Base-by-base conservation (phyloP, 1,140 invertebrate species). In the Eufriesea mexicana region DNA sequence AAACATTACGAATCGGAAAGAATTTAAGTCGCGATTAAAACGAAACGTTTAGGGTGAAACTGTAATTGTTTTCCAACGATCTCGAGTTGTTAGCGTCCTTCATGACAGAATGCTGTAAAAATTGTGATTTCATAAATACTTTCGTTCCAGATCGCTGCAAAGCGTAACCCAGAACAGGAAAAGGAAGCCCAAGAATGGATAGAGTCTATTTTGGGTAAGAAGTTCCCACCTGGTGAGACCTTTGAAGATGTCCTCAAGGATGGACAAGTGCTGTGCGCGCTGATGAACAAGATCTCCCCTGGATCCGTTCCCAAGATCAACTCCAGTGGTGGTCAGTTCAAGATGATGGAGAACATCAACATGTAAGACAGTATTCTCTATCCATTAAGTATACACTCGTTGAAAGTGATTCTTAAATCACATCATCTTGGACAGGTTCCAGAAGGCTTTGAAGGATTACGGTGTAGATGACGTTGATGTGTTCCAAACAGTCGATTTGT, bases 401-500 rank as follows among this genome's bases (percentile, higher is more conserved):
- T 4, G 25, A 57, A 49, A 2, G 5, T 9, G n/a, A 59, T 25
- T n/a, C 9, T 18, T 42, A 18, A 28, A 28, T 1, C 20, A 54
- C 14, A 5, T 5, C 42, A 54, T 51, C n/a, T 86, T 74, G 54
- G n/a, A 91, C n/a, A 61, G 98, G 88, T 99, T 99, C 94, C 97
- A 98, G 92, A 97, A 97, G 88, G 98, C 98, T 1, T 96, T 97
- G 86, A 96, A 97, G 70, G 96, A 96, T 66, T 98, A 99, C 89
- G 98, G 98, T 16, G 98, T 99, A 6, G 95, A 96, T 14, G 97
- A 98, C 88, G 96, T 97, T 9, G 98, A 99, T 91, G 95, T 98
- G 5, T 99, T 99, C 96, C 98, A 99, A 94, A 98, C 98, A 0
- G 98, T 98, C 12, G 98, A 99, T 92, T 95, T 99, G 9, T 99